These are phyloP conservation scores for Gymnothorax reevesii DNA, from an alignment of 2,797 vertebrate species.

Conservation along the genomic window DNA sequence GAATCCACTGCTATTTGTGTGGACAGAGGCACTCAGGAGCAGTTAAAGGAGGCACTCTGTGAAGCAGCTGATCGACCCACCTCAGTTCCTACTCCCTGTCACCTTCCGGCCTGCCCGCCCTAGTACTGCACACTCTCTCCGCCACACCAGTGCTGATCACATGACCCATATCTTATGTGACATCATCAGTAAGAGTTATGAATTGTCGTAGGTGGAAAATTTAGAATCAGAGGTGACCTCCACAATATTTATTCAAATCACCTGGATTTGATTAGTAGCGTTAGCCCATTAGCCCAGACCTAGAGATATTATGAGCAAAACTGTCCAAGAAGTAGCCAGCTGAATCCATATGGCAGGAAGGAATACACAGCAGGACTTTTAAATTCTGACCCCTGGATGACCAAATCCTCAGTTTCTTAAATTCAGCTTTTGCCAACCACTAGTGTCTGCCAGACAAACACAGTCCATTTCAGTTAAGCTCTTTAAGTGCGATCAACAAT, in stretches of 20 bases:
- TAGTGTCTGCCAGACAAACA: not conserved
- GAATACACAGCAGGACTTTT: too few relatives aligned
- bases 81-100: constrained; percentile 66
- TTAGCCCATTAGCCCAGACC: too few relatives aligned
- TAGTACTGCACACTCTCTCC: constrained; percentile 62
- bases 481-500: not conserved
- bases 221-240: too few relatives aligned
- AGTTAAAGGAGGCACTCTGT: constrained; percentile 72
- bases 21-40: constrained; percentile 62
- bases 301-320: too few relatives aligned
- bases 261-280: too few relatives aligned
- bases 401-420: not conserved
- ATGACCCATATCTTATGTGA: not conserved
- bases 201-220: too few relatives aligned
- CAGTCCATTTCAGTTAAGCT: not conserved
- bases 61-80: constrained; percentile 52
- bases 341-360: too few relatives aligned
- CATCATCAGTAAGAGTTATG: not conserved
- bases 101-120: constrained; percentile 74
- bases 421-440: not conserved
- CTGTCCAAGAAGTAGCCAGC: too few relatives aligned
- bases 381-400: too few relatives aligned
- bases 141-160: not conserved
- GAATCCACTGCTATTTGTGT: constrained; percentile 72
- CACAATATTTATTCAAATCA: too few relatives aligned